phyloP scores from a whole-genome alignment of 2,888 invertebrate genomes.

The Epinotia nisella region DNA sequence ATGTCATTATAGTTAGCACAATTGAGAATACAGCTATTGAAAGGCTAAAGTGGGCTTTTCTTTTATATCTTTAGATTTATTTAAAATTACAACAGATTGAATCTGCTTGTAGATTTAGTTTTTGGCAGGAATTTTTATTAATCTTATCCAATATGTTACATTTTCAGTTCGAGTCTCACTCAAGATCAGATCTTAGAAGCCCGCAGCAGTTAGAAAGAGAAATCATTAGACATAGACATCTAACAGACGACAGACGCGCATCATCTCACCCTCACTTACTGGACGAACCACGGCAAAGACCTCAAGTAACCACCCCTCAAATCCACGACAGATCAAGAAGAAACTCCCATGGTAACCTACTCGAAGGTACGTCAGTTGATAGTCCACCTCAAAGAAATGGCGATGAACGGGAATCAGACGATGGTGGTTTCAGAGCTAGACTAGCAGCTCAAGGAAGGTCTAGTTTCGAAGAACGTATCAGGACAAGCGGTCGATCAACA shows the following conservation, averaged over 20 bases:
- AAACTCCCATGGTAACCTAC: slow-evolving; percentile 86
- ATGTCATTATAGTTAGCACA: background rate
- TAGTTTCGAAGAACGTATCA: slow-evolving; percentile 75
- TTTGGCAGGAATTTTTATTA: too few relatives aligned
- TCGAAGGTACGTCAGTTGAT: slow-evolving; percentile 76
- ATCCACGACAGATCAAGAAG: slow-evolving; percentile 76
- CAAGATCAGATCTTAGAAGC: slow-evolving; percentile 82
- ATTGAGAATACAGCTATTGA: background rate
- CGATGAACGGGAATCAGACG: slow-evolving; percentile 85
- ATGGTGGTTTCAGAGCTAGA: slow-evolving; percentile 85
- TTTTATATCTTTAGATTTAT: background rate
- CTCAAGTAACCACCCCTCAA: slow-evolving; percentile 71
- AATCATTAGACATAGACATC: slow-evolving; percentile 82
- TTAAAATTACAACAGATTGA: background rate
- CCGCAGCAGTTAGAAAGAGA: slow-evolving; percentile 87
- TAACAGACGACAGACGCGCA: slow-evolving; percentile 84
- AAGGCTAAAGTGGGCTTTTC: background rate
- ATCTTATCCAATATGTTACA: slow-evolving; percentile 4
- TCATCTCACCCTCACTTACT: slow-evolving; percentile 88
- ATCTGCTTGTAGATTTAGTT: too few relatives aligned
- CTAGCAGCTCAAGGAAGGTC: slow-evolving; percentile 72
- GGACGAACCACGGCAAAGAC: slow-evolving; percentile 74
- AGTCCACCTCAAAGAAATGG: slow-evolving; percentile 58
- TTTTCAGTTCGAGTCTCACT: slow-evolving; percentile 78
- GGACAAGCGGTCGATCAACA: slow-evolving; percentile 75